Base-by-base conservation (phyloP, 2,797 vertebrate species). In the Falco novaeseelandiae region DNA sequence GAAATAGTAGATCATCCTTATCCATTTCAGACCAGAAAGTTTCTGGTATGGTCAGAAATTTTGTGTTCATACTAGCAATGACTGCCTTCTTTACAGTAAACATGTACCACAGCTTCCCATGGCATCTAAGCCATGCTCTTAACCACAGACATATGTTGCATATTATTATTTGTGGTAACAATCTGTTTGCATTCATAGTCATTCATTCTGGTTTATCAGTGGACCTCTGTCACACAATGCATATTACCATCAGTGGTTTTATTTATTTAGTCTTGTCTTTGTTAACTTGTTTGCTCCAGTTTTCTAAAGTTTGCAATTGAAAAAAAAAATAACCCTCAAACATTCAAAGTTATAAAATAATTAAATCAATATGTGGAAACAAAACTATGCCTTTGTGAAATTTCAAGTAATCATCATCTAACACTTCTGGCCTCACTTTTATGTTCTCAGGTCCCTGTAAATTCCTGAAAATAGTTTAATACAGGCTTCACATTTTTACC, bases 191-290 rank as follows among this genome's bases (percentile, higher is more conserved):
- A 70, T 84, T 90, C 90, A 71, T 5, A 82, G 44, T 40, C 44
- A 84, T 19, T 84, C 87, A 52, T 14, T 85, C 59, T 72, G 23
- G n/a, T 89, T 94, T 95, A 92, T 95, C 74, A 83, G 51, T 21
- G n/a, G 87, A 84, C 40, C 48, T 71, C 77, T 59, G 36, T 70
- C 67, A 90, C 88, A 86, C 73, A 94, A 71, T 57, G 55, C 2
- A 0, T 62, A 70, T 77, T 87, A 52, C 29, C 54, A 66, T 77
- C 70, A 82, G 73, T 36, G 62, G 42, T 48, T 84, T 74, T 21
- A 19, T 22, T 65, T 48, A 63, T 70, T 85, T 27, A 72, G 14
- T 34, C 20, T n/a, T 48, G 17, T n/a, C 70, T 91, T 79, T 76
- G 10, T 79, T 87, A 89, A 62, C 40, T 92, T 34, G 7, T 61